A percentile compares a stretch with the other conserved stretches of the same genome.
Evolutionary conservation across 2,888 invertebrate species (phyloP).

Genomic region (Amaurobius ferox): DNA sequence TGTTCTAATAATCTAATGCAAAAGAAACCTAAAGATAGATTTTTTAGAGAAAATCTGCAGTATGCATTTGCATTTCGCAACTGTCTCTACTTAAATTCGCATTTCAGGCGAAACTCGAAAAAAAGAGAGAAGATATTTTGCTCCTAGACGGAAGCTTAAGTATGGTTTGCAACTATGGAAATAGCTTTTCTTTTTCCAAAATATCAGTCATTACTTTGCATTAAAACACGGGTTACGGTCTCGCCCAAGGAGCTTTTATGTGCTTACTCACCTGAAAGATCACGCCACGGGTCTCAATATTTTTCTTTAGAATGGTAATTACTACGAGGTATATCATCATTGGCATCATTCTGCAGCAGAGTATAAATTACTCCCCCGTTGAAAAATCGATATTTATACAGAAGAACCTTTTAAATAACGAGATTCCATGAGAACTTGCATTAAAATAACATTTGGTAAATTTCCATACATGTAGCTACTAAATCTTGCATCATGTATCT

Average conservation of each 20-base stretch:
- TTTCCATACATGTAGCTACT: constrained; percentile 2
- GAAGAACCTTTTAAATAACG: constrained; percentile 23
- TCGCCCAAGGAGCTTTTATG: constrained; percentile 31
- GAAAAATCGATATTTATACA: constrained; percentile 48
- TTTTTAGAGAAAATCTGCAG: neutral
- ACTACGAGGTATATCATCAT: constrained; percentile 16
- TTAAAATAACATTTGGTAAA: constrained; percentile 41
- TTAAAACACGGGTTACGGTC: constrained; percentile 51
- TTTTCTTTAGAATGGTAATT: constrained; percentile 62
- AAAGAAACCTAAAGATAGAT: neutral
- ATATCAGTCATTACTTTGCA: constrained; percentile 59
- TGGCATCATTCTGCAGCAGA: constrained; percentile 15
- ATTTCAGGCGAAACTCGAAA: constrained; percentile 21
- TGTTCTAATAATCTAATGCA: neutral
- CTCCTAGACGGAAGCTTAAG: constrained; percentile 46
- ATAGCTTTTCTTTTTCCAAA: constrained; percentile 36
- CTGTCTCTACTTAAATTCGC: constrained; percentile 64
- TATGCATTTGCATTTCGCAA: constrained; percentile 56
- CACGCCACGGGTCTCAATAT: constrained; percentile 46
- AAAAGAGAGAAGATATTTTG: constrained; percentile 21
- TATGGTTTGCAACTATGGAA: constrained; percentile 43
- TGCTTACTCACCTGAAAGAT: constrained; percentile 61
- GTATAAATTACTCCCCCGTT: constrained; percentile 44
- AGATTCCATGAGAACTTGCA: constrained; percentile 44
- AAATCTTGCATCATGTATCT: too few species aligned